Evolutionary conservation across 1,140 invertebrate genomes (phyloP), one percentile per base, ranked within the genome.

Genomic region (Medauroidea extradentata): DNA sequence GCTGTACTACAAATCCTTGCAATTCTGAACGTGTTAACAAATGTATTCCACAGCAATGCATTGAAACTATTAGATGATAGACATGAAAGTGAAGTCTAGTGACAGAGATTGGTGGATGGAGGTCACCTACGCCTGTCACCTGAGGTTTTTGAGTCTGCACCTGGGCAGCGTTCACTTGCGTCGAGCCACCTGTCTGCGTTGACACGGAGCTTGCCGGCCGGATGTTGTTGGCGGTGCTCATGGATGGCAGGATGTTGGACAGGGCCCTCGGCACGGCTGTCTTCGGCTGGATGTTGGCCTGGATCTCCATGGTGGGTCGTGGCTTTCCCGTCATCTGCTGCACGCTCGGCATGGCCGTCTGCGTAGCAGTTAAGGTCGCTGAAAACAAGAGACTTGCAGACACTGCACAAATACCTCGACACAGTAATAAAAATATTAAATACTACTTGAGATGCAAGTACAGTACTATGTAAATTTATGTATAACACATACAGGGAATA

Each of bases 161-260:
- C 42, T 67, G 68, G 18, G 63, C 64, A 25, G 63, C 58, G 25
- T 58, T 56, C 53, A 66, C 57, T 8, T 67, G 65, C n/a, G 63
- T 74, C 63, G 83, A 83, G 52, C 82, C 84, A 53, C 83, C 82
- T 2, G 87, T 90, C 73, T 91, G 88, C 4, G 87, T 90, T 1
- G 88, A 89, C 3, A 91, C 87, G 0, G 86, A 88, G 64, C 85
- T 86, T 1, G 86, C 86, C 0, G 88, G 87, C 42, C 88, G 76
- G 49, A 88, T 88, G 54, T 80, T 80, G 3, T 82, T 75, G 27
- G 72, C 63, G 58, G 78, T 4, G 68, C 75, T 58, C 1, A 75
- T 81, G 1, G 85, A 87, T 1, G 86, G 87, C 39, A 88, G 65
- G 55, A 88, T 89, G 69, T 82, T 85, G 1, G 82, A 81, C 18